Conservation (phyloP, 2,888 invertebrate species). For the Sicus ferrugineus region DNA sequence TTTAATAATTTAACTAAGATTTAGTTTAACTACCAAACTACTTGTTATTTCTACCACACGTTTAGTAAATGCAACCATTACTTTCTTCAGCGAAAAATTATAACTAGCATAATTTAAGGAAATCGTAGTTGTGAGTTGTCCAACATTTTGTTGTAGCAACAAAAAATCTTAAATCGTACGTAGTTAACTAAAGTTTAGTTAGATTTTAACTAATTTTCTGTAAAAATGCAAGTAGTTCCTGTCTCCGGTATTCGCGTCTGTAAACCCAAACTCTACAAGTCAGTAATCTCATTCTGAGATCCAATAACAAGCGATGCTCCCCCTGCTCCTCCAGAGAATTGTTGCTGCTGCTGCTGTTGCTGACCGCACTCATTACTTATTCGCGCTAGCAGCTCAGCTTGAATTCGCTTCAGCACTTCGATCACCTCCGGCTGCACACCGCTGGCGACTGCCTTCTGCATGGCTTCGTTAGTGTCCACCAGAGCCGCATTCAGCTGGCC, state of each 20-base stretch:
- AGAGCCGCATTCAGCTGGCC: conserved; percentile 79
- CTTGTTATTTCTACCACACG: background rate
- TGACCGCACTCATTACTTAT: conserved; percentile 46
- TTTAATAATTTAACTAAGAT: background rate
- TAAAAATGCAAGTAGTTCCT: no score
- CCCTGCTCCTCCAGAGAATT: conserved; percentile 20
- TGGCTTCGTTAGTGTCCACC: conserved; percentile 82
- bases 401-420: conserved; percentile 60
- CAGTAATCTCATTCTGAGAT: conserved; percentile 61
- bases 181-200: no score
- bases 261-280: conserved; percentile 49
- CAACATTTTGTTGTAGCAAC: background rate
- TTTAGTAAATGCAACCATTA: background rate
- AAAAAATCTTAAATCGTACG: no score
- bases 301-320: conserved; percentile 40
- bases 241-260: no score
- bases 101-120: background rate
- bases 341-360: conserved; percentile 21
- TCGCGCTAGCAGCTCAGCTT: conserved; percentile 57
- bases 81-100: background rate
- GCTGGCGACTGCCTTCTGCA: conserved; percentile 60
- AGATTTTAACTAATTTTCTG: no score
- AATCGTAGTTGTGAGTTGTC: background rate
- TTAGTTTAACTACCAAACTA: background rate
- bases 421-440: conserved; percentile 59